A percentile compares a stretch with the other conserved stretches of the same genome.
phyloP scores from a whole-genome alignment of 1,140 invertebrate genomes.

The Drosophila malerkotliana region DNA sequence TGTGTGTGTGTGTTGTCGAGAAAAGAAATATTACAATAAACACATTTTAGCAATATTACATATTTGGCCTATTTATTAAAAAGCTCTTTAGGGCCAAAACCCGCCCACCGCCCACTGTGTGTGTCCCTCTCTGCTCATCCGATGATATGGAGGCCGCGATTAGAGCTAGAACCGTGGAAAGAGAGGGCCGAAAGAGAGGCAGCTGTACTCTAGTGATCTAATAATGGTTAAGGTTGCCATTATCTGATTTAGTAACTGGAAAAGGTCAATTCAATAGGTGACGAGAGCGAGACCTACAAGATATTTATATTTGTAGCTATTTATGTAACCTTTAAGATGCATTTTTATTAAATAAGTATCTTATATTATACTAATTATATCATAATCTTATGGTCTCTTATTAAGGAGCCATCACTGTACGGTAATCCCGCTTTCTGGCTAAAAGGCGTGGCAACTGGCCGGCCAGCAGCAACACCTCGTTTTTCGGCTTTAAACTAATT shows the following conservation, averaged over 20 bases:
- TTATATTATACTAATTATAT: background rate
- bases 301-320: background rate
- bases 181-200: conserved; percentile 19
- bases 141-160: conserved; percentile 14
- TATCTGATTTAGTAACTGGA: conserved; percentile 37
- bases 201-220: conserved; percentile 42
- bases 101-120: background rate
- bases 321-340: too few species aligned
- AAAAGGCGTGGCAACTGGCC: conserved; percentile 20
- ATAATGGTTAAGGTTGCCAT: conserved; percentile 50
- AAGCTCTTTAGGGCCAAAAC: conserved; percentile 25
- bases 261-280: conserved; percentile 25
- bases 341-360: background rate
- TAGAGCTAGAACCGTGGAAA: conserved; percentile 31
- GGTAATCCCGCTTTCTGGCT: background rate
- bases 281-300: background rate
- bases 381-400: background rate
- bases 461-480: conserved; percentile 22
- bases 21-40: conserved; percentile 77
- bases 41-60: conserved; percentile 82
- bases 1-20: conserved; percentile 10
- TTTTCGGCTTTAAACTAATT: conserved; percentile 31
- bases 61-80: conserved; percentile 82
- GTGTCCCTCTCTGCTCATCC: too few species aligned
- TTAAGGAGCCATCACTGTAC: background rate